Percentiles rank a stretch among this genome's conserved stretches.
phyloP scores from a whole-genome alignment of 1,140 invertebrate species.

The Dreissena rostriformis region DNA sequence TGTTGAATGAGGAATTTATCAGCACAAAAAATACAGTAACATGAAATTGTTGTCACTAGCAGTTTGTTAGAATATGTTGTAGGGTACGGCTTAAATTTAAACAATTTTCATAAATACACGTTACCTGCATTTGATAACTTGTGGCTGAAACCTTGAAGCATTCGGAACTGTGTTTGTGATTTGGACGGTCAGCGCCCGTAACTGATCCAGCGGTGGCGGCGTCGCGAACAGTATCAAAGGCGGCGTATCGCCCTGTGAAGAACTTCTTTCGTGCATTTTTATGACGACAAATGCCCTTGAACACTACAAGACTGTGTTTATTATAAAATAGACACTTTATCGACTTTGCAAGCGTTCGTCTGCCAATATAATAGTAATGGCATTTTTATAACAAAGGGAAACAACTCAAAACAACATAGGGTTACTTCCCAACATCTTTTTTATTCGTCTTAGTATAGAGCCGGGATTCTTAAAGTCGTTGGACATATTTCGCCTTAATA shows the following conservation, averaged over 20 bases:
- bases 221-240: slow-evolving; percentile 50
- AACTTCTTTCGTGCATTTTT: background rate
- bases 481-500: no score
- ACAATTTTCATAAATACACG: background rate
- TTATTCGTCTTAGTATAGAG: no score
- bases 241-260: background rate
- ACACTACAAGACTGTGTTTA: no score
- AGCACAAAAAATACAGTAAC: background rate
- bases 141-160: slow-evolving; percentile 36
- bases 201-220: slow-evolving; percentile 37
- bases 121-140: slow-evolving; percentile 58
- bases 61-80: background rate
- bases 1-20: background rate
- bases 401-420: no score
- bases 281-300: background rate
- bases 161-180: background rate
- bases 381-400: background rate
- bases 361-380: background rate
- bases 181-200: slow-evolving; percentile 16
- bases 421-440: no score
- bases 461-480: no score
- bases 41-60: background rate
- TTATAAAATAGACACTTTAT: background rate
- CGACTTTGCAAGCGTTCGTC: background rate
- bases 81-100: background rate